phyloP scores from a whole-genome alignment of 1,140 invertebrate genomes.

The Arctopsyche grandis region DNA sequence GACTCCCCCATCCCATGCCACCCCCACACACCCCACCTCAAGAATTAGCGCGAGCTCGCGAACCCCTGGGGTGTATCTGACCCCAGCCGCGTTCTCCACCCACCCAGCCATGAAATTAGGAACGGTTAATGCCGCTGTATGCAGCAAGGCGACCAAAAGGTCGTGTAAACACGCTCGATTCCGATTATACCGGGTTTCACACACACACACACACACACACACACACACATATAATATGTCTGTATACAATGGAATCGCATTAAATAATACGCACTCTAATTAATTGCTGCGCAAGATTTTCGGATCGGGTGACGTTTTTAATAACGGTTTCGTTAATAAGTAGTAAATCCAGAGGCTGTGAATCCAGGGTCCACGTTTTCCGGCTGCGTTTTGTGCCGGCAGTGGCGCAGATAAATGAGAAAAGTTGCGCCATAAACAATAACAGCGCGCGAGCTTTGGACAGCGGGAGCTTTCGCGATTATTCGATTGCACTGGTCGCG shows the following conservation, averaged over 20 bases:
- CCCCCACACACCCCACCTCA: neutral
- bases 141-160: slow-evolving; percentile 49
- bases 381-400: slow-evolving; percentile 17
- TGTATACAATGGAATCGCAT: no score
- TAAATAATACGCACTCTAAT: no score
- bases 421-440: slow-evolving; percentile 47
- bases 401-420: slow-evolving; percentile 38
- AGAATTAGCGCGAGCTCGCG: slow-evolving; percentile 6
- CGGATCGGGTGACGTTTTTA: neutral
- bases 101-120: slow-evolving; percentile 52
- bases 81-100: slow-evolving; percentile 31
- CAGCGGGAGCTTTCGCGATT: slow-evolving; percentile 26
- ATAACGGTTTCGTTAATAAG: neutral
- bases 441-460: slow-evolving; percentile 33
- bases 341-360: neutral
- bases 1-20: neutral
- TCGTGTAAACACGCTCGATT: slow-evolving; percentile 49
- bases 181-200: slow-evolving; percentile 35
- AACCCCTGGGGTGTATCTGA: slow-evolving; percentile 20
- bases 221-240: neutral
- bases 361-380: slow-evolving; percentile 21
- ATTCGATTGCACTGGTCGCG: slow-evolving; percentile 21
- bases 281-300: no score
- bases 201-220: slow-evolving; percentile 14
- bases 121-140: slow-evolving; percentile 52